phyloP scores from a whole-genome alignment of 2,113 vertebrate species.

The Plotosus lineatus region DNA sequence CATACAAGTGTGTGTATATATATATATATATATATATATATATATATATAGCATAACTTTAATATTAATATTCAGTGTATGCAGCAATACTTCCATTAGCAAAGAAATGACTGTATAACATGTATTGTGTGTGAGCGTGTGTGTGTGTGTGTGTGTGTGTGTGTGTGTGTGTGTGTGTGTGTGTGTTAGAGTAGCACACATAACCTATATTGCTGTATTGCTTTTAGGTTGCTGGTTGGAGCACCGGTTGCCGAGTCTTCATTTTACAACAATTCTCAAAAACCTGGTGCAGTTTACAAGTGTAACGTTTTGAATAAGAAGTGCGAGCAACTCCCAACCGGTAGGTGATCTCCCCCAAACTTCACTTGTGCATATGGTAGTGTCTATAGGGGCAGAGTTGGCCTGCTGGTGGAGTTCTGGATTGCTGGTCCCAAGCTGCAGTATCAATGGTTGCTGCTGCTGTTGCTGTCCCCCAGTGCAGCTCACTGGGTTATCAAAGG shows the following conservation, averaged over 20 bases:
- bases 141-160: neutral
- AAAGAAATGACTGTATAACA: neutral
- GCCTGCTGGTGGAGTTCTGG: no score
- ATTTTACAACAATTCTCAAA: conserved; percentile 60
- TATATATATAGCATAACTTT: no score
- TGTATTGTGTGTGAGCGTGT: no score
- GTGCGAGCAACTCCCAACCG: conserved; percentile 71
- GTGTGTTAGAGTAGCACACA: neutral
- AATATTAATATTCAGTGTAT: neutral
- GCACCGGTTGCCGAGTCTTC: conserved; percentile 81
- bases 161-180: neutral
- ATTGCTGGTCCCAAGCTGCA: no score
- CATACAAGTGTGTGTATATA: neutral
- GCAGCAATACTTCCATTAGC: neutral
- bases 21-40: no score
- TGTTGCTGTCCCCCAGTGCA: no score
- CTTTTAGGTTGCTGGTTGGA: conserved; percentile 83
- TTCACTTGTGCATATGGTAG: neutral
- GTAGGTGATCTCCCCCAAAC: conserved; percentile 58
- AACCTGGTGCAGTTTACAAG: conserved; percentile 83
- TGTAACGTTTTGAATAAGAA: conserved; percentile 73
- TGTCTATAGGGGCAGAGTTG: no score
- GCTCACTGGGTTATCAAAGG: no score
- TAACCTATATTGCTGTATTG: neutral
- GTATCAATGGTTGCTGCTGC: no score